Percentiles rank a stretch among this genome's conserved stretches.
These are phyloP conservation scores for Macrosiphum euphorbiae DNA, from an alignment of 2,888 invertebrate genomes.

Conservation along the genomic window DNA sequence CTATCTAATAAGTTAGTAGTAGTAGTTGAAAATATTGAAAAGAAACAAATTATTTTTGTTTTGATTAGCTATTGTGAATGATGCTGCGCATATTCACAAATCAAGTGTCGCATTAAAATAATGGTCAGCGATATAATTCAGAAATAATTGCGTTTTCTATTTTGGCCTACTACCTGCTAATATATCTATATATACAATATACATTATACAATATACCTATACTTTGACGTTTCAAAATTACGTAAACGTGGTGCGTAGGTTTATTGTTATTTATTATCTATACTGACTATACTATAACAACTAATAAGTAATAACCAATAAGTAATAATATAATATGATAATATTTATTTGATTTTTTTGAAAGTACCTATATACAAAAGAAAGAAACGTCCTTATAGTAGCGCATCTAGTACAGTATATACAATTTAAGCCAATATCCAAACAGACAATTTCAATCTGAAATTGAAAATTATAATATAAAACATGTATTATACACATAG, in stretches of 20 bases:
- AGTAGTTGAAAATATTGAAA: background rate
- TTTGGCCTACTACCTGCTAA: background rate
- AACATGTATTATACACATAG: background rate
- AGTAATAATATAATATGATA: background rate
- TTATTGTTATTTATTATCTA: background rate
- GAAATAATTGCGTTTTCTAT: constrained; percentile 2
- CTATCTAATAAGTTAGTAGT: background rate
- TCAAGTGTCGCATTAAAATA: background rate
- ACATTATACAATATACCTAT: background rate
- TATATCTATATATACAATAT: background rate
- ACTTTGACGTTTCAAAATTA: background rate
- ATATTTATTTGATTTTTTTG: background rate
- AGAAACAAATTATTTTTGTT: background rate
- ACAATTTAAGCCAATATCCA: background rate
- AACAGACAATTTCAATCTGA: background rate
- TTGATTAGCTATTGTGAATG: constrained; percentile 1
- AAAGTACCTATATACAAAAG: constrained; percentile 1
- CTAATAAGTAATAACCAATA: background rate
- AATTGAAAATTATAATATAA: background rate
- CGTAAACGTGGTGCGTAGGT: background rate
- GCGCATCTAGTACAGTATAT: background rate
- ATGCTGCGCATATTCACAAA: background rate
- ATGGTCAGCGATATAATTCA: background rate
- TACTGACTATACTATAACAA: background rate
- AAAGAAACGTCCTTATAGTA: background rate